Base-by-base conservation (phyloP, 1,140 invertebrate genomes). In the Zaprionus taronus region DNA sequence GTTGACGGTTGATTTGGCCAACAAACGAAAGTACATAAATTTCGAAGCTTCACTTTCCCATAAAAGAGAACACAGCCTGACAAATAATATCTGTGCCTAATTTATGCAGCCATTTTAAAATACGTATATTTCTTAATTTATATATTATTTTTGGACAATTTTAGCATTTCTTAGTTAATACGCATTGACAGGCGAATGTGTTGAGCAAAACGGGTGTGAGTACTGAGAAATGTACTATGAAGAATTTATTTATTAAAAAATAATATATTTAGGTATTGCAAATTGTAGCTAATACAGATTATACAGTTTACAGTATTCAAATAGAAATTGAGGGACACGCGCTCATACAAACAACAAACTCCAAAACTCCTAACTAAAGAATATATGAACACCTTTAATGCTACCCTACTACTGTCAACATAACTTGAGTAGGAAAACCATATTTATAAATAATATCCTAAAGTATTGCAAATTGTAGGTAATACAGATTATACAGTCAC, bases 1-100 rank as follows among this genome's bases (percentile, higher is more conserved):
- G 83, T 71, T 86, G 83, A 86, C 67, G 77, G 65, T 80, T 82
- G 75, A 79, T 81, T 85, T 81, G 76, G 82, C 79, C 69, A 22
- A 73, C 63, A 73, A n/a, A 67, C 31, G 17, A 74, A 78, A 60
- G 53, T 53, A 47, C 38, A 77, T 76, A 76, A 76, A 76, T 76
- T 51, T 56, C 26, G 44, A 61, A 72, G 61, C 69, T 61, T 15
- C 41, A 34, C 58, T 63, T 47, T 26, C 15, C n/a, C 22, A 31
- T 44, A 26, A 62, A 36, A 53, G 9, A 63, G 68, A 74, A 15
- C 53, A 28, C 36, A 55, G 34, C 9, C 61, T 84, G 83, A 86
- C 83, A 86, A 86, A 86, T 86, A 86, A 86, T 82, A 58, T 58
- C 62, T 65, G n/a, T 62, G 47, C 7, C 67, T 82, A 82, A 85